A percentile compares a stretch with the other conserved stretches of the same genome.
Conservation (phyloP, 1,140 invertebrate species). For the Luehdorfia chinensis region DNA sequence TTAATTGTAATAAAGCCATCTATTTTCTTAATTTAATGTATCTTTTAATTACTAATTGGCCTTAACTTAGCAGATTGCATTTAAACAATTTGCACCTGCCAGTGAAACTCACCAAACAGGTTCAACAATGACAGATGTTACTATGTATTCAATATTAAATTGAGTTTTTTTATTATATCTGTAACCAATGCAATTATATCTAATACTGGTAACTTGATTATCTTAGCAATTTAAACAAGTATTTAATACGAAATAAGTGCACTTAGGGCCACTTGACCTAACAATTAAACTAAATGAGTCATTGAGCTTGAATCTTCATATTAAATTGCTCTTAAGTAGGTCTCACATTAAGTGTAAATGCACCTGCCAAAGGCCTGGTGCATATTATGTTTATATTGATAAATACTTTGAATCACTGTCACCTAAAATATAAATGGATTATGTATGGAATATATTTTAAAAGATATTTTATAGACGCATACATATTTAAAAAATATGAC, state of each 20-base stretch:
- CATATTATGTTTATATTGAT: too few species aligned
- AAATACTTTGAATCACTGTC: too few species aligned
- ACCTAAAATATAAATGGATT: too few species aligned
- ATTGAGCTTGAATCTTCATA: constrained; percentile 7
- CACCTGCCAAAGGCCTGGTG: constrained; percentile 6
- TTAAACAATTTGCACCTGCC: constrained; percentile 4
- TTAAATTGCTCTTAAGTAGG: constrained; percentile 11
- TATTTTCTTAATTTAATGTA: not conserved
- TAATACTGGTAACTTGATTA: not conserved
- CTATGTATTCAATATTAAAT: not conserved
- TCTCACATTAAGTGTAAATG: constrained; percentile 11
- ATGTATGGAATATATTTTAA: too few species aligned
- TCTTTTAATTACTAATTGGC: not conserved
- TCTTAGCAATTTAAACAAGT: not conserved
- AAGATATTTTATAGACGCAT: too few species aligned
- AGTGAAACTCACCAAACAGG: constrained; percentile 3
- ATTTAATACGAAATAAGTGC: not conserved
- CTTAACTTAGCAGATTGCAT: constrained; percentile 2
- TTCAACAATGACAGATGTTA: constrained; percentile 8
- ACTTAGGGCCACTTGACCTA: not conserved
- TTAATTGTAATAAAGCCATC: too few species aligned
- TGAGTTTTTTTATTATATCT: too few species aligned
- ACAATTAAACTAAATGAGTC: constrained; percentile 13
- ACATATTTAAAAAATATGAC: too few species aligned
- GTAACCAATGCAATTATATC: not conserved